These are phyloP conservation scores for Danaus melanippus DNA, from an alignment of 1,140 invertebrate genomes.

Conservation along the genomic window DNA sequence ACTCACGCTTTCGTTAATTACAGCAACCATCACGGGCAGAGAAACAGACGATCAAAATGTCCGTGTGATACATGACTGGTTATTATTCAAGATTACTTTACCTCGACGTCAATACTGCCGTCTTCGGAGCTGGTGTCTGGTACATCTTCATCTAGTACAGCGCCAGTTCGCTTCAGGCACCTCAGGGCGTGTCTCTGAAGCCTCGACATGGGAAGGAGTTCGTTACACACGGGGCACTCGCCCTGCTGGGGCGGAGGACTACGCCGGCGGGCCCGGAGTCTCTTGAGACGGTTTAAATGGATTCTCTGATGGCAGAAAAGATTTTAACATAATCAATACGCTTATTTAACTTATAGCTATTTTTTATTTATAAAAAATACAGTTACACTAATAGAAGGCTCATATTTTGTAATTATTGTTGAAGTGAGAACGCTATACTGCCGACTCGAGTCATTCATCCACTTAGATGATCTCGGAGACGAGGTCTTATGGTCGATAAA, in stretches of 20 bases:
- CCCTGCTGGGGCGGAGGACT: slow-evolving; percentile 40
- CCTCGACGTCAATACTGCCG: slow-evolving; percentile 66
- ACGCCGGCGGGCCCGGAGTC: slow-evolving; percentile 41
- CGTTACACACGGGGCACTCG: slow-evolving; percentile 55
- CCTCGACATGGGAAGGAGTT: slow-evolving; percentile 32
- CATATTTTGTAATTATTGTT: too few species aligned
- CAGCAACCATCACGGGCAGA: too few species aligned
- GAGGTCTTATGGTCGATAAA: too few species aligned
- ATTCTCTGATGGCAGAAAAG: slow-evolving; percentile 35
- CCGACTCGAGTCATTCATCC: too few species aligned
- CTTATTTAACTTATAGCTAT: too few species aligned
- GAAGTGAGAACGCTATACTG: too few species aligned
- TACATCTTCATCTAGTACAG: slow-evolving; percentile 46
- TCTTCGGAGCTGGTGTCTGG: slow-evolving; percentile 55
- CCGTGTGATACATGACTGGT: too few species aligned
- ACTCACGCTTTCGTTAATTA: too few species aligned
- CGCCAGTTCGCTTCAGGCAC: slow-evolving; percentile 53
- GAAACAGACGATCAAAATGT: too few species aligned
- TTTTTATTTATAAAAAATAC: too few species aligned
- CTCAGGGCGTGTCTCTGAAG: slow-evolving; percentile 52
- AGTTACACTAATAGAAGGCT: too few species aligned
- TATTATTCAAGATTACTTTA: slow-evolving; percentile 14
- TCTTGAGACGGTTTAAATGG: slow-evolving; percentile 42
- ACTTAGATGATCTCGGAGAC: too few species aligned
- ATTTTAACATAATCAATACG: slow-evolving; percentile 1